phyloP scores from a whole-genome alignment of 2,797 vertebrate species.

The Lagorchestes hirsutus region DNA sequence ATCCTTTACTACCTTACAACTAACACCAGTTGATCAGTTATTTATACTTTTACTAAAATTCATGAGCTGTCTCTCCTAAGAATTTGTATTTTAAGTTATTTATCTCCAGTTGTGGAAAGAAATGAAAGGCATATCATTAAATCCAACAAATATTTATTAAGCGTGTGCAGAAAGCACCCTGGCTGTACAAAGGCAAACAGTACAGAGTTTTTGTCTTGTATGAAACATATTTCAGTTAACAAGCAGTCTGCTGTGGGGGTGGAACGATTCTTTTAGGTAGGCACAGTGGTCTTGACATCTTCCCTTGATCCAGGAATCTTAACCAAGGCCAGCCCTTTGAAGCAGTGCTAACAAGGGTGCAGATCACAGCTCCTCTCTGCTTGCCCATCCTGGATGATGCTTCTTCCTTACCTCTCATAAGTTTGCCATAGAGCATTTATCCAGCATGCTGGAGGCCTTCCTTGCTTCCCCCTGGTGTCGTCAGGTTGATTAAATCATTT shows the following conservation, averaged over 20 bases:
- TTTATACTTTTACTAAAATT: background rate
- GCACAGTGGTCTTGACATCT: background rate
- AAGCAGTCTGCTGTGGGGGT: background rate
- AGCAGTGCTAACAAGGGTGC: background rate
- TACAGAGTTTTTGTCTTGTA: background rate
- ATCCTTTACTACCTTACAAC: background rate
- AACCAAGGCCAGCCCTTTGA: background rate
- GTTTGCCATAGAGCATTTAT: background rate
- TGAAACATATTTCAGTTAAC: background rate
- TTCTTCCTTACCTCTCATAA: background rate
- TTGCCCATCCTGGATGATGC: background rate
- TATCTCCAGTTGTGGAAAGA: background rate
- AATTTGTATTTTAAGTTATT: background rate
- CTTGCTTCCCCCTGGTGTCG: background rate
- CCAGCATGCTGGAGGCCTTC: background rate
- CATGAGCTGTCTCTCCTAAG: background rate
- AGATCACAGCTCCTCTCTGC: background rate
- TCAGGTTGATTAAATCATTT: background rate
- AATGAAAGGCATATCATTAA: background rate
- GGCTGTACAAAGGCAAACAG: background rate
- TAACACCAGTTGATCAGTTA: background rate
- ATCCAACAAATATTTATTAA: background rate
- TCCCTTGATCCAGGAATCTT: background rate
- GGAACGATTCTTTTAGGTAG: background rate
- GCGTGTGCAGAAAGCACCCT: background rate